These are phyloP conservation scores for Podotricha telesiphe DNA, from an alignment of 2,888 invertebrate genomes.

Conservation along the genomic window DNA sequence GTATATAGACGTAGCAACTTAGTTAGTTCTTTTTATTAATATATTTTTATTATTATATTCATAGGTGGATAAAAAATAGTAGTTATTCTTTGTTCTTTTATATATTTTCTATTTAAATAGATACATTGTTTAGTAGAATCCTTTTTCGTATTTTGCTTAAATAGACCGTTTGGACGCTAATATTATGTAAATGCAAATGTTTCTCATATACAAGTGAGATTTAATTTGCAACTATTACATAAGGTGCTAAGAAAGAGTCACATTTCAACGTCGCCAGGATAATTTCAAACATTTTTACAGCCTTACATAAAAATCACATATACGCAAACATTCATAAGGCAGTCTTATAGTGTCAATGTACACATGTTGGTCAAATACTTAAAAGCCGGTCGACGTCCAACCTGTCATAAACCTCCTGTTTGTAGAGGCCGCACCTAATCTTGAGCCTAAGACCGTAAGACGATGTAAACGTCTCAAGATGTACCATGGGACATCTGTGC, in stretches of 20 bases:
- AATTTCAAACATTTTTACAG: background rate
- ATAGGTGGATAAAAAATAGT: background rate
- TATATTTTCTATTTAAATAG: background rate
- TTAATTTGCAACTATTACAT: background rate
- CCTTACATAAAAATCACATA: slow-evolving; percentile 14
- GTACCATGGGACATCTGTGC: slow-evolving; percentile 21
- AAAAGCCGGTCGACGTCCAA: slow-evolving; percentile 24
- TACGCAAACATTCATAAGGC: slow-evolving; percentile 18
- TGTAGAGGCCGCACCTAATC: slow-evolving; percentile 32
- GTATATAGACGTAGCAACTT: background rate
- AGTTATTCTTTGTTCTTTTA: background rate
- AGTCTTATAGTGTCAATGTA: slow-evolving; percentile 17
- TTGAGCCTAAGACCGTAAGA: slow-evolving; percentile 31
- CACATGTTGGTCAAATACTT: slow-evolving; percentile 32
- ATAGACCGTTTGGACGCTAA: no score
- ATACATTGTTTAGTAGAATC: no score
- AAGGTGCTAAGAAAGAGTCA: background rate
- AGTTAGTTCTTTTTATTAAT: background rate
- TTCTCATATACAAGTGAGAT: background rate
- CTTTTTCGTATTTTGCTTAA: no score
- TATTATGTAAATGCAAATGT: background rate
- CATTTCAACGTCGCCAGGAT: background rate
- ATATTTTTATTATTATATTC: background rate
- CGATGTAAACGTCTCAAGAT: slow-evolving; percentile 20
- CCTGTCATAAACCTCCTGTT: slow-evolving; percentile 30